These are phyloP conservation scores for Beroe forskalii DNA, from an alignment of 37 sponge, comb jelly and placozoan species.

Conservation along the genomic window DNA sequence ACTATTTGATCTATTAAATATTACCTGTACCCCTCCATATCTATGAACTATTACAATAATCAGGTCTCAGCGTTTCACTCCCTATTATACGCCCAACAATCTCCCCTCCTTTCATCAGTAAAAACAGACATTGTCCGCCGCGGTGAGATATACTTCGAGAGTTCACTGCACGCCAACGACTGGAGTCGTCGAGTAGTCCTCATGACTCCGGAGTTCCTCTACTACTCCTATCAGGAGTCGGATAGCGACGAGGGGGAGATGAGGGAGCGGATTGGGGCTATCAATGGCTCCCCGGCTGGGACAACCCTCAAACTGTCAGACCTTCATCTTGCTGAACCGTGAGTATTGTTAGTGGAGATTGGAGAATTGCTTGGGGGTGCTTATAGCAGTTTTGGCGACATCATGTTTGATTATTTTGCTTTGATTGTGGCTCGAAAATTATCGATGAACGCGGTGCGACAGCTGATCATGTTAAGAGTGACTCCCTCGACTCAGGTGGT, in stretches of 20 bases:
- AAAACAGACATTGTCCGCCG: slow-evolving; percentile 7
- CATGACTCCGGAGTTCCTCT: slow-evolving; percentile 41
- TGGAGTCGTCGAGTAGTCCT: slow-evolving; percentile 26
- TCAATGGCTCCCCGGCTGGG: not conserved
- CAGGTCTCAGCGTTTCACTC: no score
- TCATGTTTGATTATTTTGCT: no score
- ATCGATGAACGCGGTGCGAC: no score
- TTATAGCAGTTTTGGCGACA: no score
- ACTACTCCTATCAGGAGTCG: slow-evolving; percentile 41
- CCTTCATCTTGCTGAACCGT: slow-evolving; percentile 62
- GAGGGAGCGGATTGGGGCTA: slow-evolving; percentile 9
- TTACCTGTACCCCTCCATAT: not conserved
- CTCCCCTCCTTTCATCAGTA: not conserved
- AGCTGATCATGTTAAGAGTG: no score
- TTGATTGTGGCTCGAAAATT: no score
- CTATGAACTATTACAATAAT: not conserved
- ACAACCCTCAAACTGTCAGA: slow-evolving; percentile 8
- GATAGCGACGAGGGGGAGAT: not conserved
- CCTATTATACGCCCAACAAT: no score
- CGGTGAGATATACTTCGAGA: slow-evolving; percentile 37
- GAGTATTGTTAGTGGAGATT: not conserved
- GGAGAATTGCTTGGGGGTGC: no score
- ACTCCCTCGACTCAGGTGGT: slow-evolving; percentile 16
- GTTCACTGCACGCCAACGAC: slow-evolving; percentile 44
- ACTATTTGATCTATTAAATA: no score